A percentile compares a stretch with the other conserved stretches of the same genome.
These are phyloP conservation scores for Polydrusus cervinus DNA, from an alignment of 2,888 invertebrate genomes.

Conservation along the genomic window DNA sequence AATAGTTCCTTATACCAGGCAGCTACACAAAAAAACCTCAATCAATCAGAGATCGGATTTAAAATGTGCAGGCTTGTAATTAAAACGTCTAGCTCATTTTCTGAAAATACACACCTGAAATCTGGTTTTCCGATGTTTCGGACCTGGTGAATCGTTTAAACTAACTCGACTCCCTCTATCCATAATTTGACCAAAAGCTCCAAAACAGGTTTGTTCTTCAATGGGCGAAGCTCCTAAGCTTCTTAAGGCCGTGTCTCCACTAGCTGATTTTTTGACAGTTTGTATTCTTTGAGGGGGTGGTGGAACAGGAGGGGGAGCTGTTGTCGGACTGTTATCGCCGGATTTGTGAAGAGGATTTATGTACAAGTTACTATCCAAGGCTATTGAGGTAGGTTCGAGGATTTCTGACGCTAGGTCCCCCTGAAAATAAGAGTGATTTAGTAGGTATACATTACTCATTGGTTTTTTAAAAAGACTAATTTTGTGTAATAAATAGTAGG, in stretches of 20 bases:
- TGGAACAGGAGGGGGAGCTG: conserved; percentile 61
- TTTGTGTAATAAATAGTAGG: too few species aligned
- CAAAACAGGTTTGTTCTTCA: conserved; percentile 72
- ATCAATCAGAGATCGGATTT: too few species aligned
- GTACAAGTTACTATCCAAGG: conserved; percentile 88
- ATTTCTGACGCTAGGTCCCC: conserved; percentile 72
- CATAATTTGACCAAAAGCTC: conserved; percentile 69
- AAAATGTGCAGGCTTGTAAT: too few species aligned
- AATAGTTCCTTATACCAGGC: too few species aligned
- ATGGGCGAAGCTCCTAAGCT: conserved; percentile 77
- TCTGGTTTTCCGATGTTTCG: conserved; percentile 89
- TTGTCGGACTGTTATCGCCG: conserved; percentile 71
- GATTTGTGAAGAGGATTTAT: conserved; percentile 88
- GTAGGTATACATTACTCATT: too few species aligned
- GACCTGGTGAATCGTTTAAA: conserved; percentile 79
- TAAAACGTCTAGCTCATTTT: too few species aligned
- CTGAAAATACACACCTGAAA: conserved; percentile 74
- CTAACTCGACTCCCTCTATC: conserved; percentile 75
- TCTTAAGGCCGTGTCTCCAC: conserved; percentile 83
- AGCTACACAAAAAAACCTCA: too few species aligned
- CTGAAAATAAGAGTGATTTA: conserved; percentile 63
- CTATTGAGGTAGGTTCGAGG: conserved; percentile 68
- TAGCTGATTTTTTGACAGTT: conserved; percentile 67
- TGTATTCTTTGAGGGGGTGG: conserved; percentile 57
- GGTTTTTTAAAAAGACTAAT: too few species aligned